Base-by-base conservation (phyloP, 2,888 invertebrate genomes). In the Andrena praecox region DNA sequence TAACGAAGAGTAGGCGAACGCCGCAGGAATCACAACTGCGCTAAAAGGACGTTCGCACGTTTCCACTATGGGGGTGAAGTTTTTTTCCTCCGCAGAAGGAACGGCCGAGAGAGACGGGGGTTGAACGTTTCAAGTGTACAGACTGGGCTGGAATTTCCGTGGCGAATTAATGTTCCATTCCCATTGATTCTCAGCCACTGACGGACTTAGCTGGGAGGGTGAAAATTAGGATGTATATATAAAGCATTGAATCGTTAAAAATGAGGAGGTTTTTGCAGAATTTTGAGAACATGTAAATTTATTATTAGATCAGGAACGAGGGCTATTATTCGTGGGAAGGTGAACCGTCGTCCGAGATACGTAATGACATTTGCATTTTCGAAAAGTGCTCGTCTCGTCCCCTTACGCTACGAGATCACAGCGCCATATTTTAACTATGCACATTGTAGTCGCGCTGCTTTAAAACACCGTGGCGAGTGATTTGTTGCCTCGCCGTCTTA, bases 1-100 rank as follows among this genome's bases (percentile, higher is more conserved):
- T 85, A 85, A 80, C 84, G 70, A 72, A 73, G 84, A 85, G 84
- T 77, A 74, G 80, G 69, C 62, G 85, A 85, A 85, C 84, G 85
- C 80, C 77, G 68, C 68, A 69, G 63, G 85, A 85, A 85, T 84
- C 84, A 67, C 80, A 84, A 83, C 80, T 68, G 76, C 27, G 24
- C 54, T 59, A 63, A 82, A 69, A 72, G 72, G 77, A 77, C 42
- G 75, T 82, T 80, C 75, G 76, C 82, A 68, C 82, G 72, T 68
- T 67, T 54, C 68, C 54, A 63, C 63, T 56, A 56, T 56, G 42
- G 24, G 59, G 67, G 62, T 50, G 35, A 56, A 78, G n/a, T 78
- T 69, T 72, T 52, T 52, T 27, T 42, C 48, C 24, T 12, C 16
- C 6, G 42, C 8, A 7, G 6, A 64, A 56, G 54, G 24, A 20